phyloP scores from a whole-genome alignment of 2,113 vertebrate species.

The Gavia stellata region DNA sequence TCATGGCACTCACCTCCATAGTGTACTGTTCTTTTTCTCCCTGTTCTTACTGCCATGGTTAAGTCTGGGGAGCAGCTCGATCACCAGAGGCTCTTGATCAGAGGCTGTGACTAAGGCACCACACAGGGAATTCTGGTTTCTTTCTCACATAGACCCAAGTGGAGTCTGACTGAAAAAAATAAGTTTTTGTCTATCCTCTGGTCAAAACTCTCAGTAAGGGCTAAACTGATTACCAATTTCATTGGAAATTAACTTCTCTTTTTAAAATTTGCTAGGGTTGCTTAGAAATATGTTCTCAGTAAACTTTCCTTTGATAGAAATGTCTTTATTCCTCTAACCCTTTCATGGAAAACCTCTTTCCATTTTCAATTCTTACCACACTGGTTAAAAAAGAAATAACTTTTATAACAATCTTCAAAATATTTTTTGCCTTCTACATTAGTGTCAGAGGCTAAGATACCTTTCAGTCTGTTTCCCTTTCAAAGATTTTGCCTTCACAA shows the following conservation, averaged over 20 bases:
- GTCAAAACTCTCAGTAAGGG: slow-evolving; percentile 9
- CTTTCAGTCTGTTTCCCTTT: not conserved
- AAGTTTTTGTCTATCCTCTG: not conserved
- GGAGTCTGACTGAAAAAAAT: not conserved
- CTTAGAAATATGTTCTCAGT: slow-evolving; percentile 13
- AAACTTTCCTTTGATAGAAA: slow-evolving; percentile 32
- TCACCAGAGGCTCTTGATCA: not conserved
- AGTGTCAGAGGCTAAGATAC: not conserved
- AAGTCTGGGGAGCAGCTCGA: not conserved
- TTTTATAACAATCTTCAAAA: not conserved
- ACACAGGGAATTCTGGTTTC: not conserved
- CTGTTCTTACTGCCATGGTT: not conserved
- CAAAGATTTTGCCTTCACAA: not conserved
- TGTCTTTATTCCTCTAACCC: not conserved
- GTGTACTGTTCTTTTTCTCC: not conserved
- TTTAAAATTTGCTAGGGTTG: slow-evolving; percentile 21
- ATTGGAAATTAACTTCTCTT: not conserved
- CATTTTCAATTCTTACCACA: not conserved
- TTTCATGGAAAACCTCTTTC: not conserved
- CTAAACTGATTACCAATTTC: slow-evolving; percentile 35
- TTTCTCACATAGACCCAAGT: not conserved
- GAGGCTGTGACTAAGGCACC: not conserved
- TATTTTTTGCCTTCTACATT: not conserved
- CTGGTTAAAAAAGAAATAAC: not conserved
- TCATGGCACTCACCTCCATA: not conserved